Evolutionary conservation across 2,113 vertebrate genomes (phyloP), one percentile per base, ranked within the genome.

Genomic region (Myotis lucifugus): DNA sequence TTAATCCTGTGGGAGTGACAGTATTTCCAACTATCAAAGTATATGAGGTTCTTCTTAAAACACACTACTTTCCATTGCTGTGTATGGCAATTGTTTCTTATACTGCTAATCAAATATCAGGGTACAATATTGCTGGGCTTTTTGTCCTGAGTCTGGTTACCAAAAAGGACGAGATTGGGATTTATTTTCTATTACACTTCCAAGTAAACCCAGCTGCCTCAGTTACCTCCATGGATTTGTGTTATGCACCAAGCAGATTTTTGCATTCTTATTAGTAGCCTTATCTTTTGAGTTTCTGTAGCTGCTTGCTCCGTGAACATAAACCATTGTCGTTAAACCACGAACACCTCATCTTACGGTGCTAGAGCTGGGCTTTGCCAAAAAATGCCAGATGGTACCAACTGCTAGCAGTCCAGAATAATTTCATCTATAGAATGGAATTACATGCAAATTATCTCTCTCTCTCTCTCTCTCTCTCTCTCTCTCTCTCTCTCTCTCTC

Each of bases 371-470:
- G 32, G 6, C 37, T 91, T 91, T 86, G 23, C 67, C 50, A 85
- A 93, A 88, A 96, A 85, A 42, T 40, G 27, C 21, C 87, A 81
- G 70, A 76, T 54, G 76, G 66, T 32, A 85, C 40, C 70, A 95
- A 59, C 25, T 46, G 19, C 73, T 92, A 15, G 34, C 32, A 61
- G 27, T 85, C 66, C 59, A 70, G 76, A 78, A 90, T 61, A 89
- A 89, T 66, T 96, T 94, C 7, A 88, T 70, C 40, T 52, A 40
- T 1, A 48, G 37, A 69, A 88, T 59, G 59, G 32, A 95, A 59
- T 83, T 77, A 37, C 5, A 90, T 48, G 37, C 46, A 84, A 94
- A 74, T 70, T 82, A 27, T 64, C 50, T 14, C 50, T 14, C 50
- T 50, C 50, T 50, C 50, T 50, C 50, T 32, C 64, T 64, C 50